Evolutionary conservation across 2,113 vertebrate genomes (phyloP), one percentile per base, ranked within the genome.

Genomic region (Gambusia affinis): DNA sequence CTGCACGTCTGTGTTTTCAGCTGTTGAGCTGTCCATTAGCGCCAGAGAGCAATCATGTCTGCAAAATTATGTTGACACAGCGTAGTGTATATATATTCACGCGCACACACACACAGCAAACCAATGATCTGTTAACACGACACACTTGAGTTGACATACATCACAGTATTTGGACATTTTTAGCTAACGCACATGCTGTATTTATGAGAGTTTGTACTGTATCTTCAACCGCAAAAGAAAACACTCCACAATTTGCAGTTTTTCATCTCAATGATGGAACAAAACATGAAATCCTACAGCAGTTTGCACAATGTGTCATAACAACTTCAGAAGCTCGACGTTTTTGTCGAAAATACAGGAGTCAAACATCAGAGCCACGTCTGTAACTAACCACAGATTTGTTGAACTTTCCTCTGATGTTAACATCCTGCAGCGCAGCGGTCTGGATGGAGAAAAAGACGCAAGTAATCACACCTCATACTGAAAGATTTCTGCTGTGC

Each of bases 391-490:
- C 78, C 54, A 24, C 60, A 31, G 73, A 61, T 79, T 74, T 85
- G 82, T 63, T 79, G 79, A 79, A 51, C 70, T 63, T 73, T 31
- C 80, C 74, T 82, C 79, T 65, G 67, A 87, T 74, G 73, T 79
- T 31, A 29, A 74, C n/a, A 7, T 37, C 85, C 70, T 29, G 17
- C 74, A 7, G 80, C 1, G 61, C 72, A 10, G 84, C 1, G 72
- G 72, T 73, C 87, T 86, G 79, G 57, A 67, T 54, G 64, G 62
- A 24, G 35, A 60, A 57, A 76, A 60, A 80, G 30, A 76, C 74
- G 44, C 81, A 72, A 73, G 73, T 17, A 29, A 65, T 75, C 74
- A 37, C 82, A 82, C 75, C 54, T 87, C 79, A 28, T 3, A 6
- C 66, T 87, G 74, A 57, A 75, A 39, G 83, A 67, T 24, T 33